phyloP scores from a whole-genome alignment of 2,113 vertebrate genomes.

The Pongo abelii region DNA sequence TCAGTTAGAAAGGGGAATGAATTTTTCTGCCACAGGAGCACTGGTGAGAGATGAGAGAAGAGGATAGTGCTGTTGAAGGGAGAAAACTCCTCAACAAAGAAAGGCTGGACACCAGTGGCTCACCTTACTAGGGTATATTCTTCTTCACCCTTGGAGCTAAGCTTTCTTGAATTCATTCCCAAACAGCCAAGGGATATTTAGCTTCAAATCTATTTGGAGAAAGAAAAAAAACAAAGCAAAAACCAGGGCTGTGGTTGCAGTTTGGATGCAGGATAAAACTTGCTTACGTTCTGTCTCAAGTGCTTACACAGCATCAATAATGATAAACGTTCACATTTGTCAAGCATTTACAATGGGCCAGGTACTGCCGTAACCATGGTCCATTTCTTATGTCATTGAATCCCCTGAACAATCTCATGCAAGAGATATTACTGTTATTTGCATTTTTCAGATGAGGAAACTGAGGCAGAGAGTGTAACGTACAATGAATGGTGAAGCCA shows the following conservation, averaged over 20 bases:
- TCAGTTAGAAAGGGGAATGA: slow-evolving; percentile 73
- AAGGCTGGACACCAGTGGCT: not conserved
- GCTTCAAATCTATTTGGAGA: not conserved
- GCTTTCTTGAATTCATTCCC: slow-evolving; percentile 14
- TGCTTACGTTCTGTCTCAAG: not conserved
- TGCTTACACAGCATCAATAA: not conserved
- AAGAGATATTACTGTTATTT: not conserved
- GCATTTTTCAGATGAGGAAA: slow-evolving; percentile 7
- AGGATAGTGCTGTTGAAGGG: not conserved
- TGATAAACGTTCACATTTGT: not conserved
- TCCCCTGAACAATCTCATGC: not conserved
- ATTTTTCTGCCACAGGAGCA: slow-evolving; percentile 64
- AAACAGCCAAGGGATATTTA: not conserved
- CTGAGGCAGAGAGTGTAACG: not conserved
- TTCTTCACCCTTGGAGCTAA: not conserved
- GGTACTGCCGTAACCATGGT: no score
- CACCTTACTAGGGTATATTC: not conserved
- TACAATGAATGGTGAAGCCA: not conserved
- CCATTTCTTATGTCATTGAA: not conserved
- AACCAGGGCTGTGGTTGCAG: not conserved
- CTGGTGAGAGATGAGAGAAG: slow-evolving; percentile 57
- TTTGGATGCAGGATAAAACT: not conserved
- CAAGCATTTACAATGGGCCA: not conserved
- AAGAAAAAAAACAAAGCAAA: not conserved
- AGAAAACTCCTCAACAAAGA: slow-evolving; percentile 11